phyloP scores from a whole-genome alignment of 2,888 invertebrate species.

The Protonemura montana region DNA sequence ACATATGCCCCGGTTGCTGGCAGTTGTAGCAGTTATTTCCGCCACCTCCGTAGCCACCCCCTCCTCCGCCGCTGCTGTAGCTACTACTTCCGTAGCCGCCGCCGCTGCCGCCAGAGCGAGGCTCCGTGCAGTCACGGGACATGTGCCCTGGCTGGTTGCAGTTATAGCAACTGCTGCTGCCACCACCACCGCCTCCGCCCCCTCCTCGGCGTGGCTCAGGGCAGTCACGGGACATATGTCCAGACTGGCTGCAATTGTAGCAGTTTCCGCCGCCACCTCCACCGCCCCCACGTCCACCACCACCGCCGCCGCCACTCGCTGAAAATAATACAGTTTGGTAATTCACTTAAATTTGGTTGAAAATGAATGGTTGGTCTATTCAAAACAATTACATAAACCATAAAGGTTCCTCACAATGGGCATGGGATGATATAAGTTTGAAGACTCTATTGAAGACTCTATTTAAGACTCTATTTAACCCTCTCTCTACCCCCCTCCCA shows the following conservation, averaged over 20 bases:
- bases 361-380: no score
- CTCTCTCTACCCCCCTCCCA: no score
- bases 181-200: neutral
- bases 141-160: constrained; percentile 25
- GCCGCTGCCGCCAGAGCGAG: neutral
- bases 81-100: neutral
- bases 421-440: no score
- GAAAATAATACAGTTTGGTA: neutral
- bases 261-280: neutral
- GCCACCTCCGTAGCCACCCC: neutral
- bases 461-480: no score
- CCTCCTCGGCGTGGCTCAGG: neutral
- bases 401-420: no score
- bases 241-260: constrained; percentile 9
- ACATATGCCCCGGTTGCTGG: neutral
- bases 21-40: neutral
- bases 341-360: neutral
- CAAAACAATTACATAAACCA: no score
- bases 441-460: no score
- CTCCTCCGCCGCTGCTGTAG: neutral
- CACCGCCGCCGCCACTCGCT: neutral
- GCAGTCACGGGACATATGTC: constrained; percentile 24
- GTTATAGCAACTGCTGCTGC: constrained; percentile 23
- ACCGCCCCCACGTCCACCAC: neutral
- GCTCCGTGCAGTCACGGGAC: constrained; percentile 18